phyloP scores from a whole-genome alignment of 2,888 invertebrate genomes.

The Hoplodrina blanda region DNA sequence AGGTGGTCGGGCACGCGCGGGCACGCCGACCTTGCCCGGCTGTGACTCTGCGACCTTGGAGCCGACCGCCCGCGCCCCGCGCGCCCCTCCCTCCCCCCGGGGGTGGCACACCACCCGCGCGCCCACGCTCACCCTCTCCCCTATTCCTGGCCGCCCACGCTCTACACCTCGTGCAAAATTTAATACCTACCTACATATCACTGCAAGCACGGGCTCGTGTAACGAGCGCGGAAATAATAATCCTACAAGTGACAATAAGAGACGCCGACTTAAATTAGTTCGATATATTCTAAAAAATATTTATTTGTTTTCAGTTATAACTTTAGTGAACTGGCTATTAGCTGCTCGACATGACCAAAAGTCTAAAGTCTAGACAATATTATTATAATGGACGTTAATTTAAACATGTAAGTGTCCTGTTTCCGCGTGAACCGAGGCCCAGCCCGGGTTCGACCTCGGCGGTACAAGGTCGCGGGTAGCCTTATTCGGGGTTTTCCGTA shows the following conservation, averaged over 20 bases:
- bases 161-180: constrained; percentile 86
- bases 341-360: constrained; percentile 50
- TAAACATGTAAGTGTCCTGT: constrained; percentile 71
- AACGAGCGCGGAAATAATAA: constrained; percentile 73
- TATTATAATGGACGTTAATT: constrained; percentile 42
- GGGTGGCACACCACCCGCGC: constrained; percentile 68
- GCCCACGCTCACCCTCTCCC: constrained; percentile 74
- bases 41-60: constrained; percentile 91
- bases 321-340: constrained; percentile 10
- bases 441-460: constrained; percentile 76
- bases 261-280: constrained; percentile 2
- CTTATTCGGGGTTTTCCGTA: constrained; percentile 82
- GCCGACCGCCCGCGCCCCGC: constrained; percentile 75
- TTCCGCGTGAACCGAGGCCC: constrained; percentile 70
- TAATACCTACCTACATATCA: constrained; percentile 72
- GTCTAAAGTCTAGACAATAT: constrained; percentile 58
- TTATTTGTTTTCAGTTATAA: constrained; percentile 27
- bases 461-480: constrained; percentile 78
- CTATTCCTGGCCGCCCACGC: constrained; percentile 74
- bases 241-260: constrained; percentile 35
- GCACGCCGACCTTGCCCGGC: constrained; percentile 90
- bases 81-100: constrained; percentile 55
- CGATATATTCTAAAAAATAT: constrained; percentile 16
- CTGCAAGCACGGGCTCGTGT: constrained; percentile 71
- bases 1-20: constrained; percentile 85